Percentiles rank a stretch among this genome's conserved stretches.
These are phyloP conservation scores for Anthopleura sola DNA, from an alignment of 64 coral and sea anemone genomes.

Conservation along the genomic window DNA sequence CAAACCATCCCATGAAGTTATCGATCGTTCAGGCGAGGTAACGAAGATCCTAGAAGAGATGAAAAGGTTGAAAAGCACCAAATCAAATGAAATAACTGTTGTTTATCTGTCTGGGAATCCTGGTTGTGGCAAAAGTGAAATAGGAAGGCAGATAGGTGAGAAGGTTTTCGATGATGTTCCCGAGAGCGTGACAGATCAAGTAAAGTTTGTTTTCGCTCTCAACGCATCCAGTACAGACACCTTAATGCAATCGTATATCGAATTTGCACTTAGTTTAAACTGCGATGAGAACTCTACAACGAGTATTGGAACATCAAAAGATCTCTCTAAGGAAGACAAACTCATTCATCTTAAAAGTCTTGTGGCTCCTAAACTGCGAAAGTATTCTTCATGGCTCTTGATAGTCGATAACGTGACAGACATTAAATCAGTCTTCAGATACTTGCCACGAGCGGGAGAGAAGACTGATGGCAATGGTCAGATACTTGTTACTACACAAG, in stretches of 20 bases:
- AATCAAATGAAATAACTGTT: not conserved
- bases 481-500: not conserved
- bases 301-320: not conserved
- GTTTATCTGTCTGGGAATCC: not conserved
- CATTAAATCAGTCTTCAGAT: not conserved
- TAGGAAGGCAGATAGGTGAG: not conserved
- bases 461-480: not conserved
- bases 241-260: not conserved
- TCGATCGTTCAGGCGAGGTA: not conserved
- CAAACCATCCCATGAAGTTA: not conserved
- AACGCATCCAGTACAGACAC: not conserved
- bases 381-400: not conserved
- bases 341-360: not conserved
- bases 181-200: not conserved
- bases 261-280: not conserved
- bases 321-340: not conserved
- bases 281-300: not conserved
- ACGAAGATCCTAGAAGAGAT: not conserved
- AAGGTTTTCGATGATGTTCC: not conserved
- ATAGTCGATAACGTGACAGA: too few relatives aligned
- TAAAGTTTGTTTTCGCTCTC: not conserved
- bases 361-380: not conserved
- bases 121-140: not conserved
- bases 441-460: too few relatives aligned
- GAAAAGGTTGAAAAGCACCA: not conserved